Evolutionary conservation across 2,113 vertebrate species (phyloP).

Genomic region (Nothocercus nigrocapillus): DNA sequence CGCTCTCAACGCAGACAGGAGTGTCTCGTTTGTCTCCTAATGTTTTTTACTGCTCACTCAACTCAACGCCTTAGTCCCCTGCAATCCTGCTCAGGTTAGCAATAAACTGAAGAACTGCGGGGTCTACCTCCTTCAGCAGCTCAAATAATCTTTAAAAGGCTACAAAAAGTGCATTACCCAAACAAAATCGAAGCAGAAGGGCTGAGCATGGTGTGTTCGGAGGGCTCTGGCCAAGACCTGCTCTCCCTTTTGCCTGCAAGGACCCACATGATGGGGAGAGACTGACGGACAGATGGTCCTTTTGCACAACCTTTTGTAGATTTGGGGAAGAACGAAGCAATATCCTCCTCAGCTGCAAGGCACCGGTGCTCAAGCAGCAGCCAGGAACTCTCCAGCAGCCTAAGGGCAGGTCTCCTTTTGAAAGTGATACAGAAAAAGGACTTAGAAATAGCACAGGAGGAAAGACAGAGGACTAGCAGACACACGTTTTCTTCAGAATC

Average conservation of each 20-base stretch:
- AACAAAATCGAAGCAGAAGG: background rate
- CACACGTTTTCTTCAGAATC: background rate
- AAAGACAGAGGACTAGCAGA: background rate
- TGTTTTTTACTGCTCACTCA: background rate
- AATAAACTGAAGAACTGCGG: background rate
- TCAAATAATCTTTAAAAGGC: background rate
- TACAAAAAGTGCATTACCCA: background rate
- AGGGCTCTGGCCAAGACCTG: background rate
- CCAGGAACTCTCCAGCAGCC: background rate
- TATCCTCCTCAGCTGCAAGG: background rate
- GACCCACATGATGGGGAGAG: background rate
- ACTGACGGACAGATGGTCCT: too few relatives aligned
- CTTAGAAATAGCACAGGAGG: background rate
- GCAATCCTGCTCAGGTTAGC: background rate
- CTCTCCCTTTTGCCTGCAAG: background rate
- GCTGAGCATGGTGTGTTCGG: background rate
- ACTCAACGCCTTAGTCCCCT: background rate
- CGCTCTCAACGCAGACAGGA: background rate
- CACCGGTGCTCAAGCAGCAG: background rate
- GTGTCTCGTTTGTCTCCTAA: background rate
- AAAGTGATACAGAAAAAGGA: rapidly evolving
- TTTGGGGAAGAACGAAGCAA: background rate
- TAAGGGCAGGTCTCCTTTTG: background rate
- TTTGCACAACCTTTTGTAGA: background rate
- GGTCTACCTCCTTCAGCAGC: background rate